Conservation (phyloP, 2,113 vertebrate species). For the Hymenochirus boettgeri region DNA sequence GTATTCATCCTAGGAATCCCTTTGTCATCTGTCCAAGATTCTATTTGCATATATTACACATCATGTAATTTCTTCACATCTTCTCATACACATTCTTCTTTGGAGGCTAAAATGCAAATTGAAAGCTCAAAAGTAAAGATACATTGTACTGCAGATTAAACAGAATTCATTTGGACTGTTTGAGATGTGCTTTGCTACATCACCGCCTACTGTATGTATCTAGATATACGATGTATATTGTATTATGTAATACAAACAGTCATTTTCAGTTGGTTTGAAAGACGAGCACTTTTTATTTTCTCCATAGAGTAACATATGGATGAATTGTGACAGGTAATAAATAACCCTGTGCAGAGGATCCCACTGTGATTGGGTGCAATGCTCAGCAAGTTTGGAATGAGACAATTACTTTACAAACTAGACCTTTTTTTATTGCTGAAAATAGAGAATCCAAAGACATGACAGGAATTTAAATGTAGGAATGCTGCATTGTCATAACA, state of each 20-base stretch:
- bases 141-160: not conserved
- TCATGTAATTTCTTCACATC: not conserved
- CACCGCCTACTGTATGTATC: not conserved
- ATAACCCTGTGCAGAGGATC: constrained; percentile 15
- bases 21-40: constrained; percentile 2
- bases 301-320: constrained; percentile 23
- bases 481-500: not conserved
- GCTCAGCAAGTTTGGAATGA: constrained; percentile 9
- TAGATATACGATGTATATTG: not conserved
- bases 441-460: not conserved
- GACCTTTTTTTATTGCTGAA: not conserved
- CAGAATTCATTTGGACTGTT: not conserved
- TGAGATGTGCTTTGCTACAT: not conserved
- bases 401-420: constrained; percentile 18
- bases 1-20: not conserved
- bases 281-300: constrained; percentile 6
- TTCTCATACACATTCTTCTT: not conserved
- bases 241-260: not conserved
- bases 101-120: not conserved
- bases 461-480: not conserved
- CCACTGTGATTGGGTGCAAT: constrained; percentile 9
- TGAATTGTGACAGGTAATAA: constrained; percentile 26
- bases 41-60: constrained; percentile 1
- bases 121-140: not conserved
- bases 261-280: not conserved